Base-by-base conservation (phyloP, 2,888 invertebrate genomes). In the Platycheirus albimanus region DNA sequence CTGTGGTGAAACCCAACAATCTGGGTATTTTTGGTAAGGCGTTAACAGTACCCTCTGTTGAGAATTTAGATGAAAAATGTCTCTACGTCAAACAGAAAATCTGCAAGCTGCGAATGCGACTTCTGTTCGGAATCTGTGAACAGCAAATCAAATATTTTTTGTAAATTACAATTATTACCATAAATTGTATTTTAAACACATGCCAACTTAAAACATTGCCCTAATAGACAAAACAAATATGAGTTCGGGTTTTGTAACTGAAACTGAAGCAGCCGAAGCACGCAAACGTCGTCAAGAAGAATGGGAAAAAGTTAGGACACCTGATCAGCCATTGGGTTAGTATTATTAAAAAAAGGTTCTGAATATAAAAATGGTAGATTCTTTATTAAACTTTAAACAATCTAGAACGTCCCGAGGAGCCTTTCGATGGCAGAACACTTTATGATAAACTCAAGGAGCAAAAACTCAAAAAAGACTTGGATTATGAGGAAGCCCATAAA, bases 401-500 rank as follows among this genome's bases (percentile, higher is more conserved):
- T 33, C 7, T 90, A 98, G 98, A 96, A 90, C 95, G 95, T 6
- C 99, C 99, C 0, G 98, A 97, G 87, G 97, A 96, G 87, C 91
- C 93, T 1, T 94, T 95, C 86, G 98, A 98, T 88, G 93, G 93
- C 1, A 92, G 99, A 85, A 96, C 98, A 3, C 91, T 99, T n/a
- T 99, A 93, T 90, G 98, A 98, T 63, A 94, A 97, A 13, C 92
- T 99, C 10, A 96, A 98, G 89, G 98, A 98, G 87, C 98, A 99
- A 88, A 96, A 96, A 88, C 93, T 95, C 86, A 96, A 96, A 90
- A 96, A 96, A 87, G 97, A 99, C 86, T 93, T 96, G 17, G 99
- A 99, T 91, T 97, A 95, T 92, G 98, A 99, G 90, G 99, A 99
- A 89, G 95, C 98, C 2, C 97, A 97, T 88, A 97, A 96, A 92